A percentile compares a stretch with the other conserved stretches of the same genome.
phyloP scores from a whole-genome alignment of 2,113 vertebrate genomes.

The Trematomus loennbergii region DNA sequence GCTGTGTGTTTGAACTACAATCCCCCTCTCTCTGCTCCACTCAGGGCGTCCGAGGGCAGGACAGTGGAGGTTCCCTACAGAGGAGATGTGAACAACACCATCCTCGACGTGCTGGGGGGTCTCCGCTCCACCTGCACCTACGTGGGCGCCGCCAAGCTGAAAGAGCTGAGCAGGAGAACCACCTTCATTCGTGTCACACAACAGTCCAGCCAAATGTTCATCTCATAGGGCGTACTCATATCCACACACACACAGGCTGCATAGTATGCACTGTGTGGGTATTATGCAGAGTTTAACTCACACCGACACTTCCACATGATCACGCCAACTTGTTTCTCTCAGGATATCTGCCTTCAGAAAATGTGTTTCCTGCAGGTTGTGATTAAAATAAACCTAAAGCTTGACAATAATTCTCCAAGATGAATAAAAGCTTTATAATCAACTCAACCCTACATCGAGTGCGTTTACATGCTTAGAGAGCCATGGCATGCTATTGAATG shows the following conservation, averaged over 20 bases:
- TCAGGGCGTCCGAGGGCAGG: slow-evolving; percentile 94
- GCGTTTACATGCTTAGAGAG: slow-evolving; percentile 39
- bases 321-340: slow-evolving; percentile 49
- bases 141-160: slow-evolving; percentile 96
- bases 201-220: slow-evolving; percentile 93
- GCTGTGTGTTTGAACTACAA: not conserved
- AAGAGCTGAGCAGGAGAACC: slow-evolving; percentile 95
- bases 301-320: slow-evolving; percentile 15
- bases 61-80: slow-evolving; percentile 95
- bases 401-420: slow-evolving; percentile 20
- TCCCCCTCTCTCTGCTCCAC: not conserved
- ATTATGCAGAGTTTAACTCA: slow-evolving; percentile 15
- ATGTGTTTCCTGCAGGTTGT: slow-evolving; percentile 30
- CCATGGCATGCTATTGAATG: not conserved
- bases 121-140: slow-evolving; percentile 98
- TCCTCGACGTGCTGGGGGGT: slow-evolving; percentile 94
- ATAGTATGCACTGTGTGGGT: slow-evolving; percentile 9
- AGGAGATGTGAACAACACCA: slow-evolving; percentile 92
- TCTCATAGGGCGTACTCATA: slow-evolving; percentile 63
- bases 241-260: not conserved
- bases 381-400: slow-evolving; percentile 14
- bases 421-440: not conserved
- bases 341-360: slow-evolving; percentile 57
- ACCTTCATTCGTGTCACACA: slow-evolving; percentile 98
- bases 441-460: slow-evolving; percentile 14